phyloP scores from a whole-genome alignment of 92 coral and sea anemone species.

The Hydrozoanthus gracilis region DNA sequence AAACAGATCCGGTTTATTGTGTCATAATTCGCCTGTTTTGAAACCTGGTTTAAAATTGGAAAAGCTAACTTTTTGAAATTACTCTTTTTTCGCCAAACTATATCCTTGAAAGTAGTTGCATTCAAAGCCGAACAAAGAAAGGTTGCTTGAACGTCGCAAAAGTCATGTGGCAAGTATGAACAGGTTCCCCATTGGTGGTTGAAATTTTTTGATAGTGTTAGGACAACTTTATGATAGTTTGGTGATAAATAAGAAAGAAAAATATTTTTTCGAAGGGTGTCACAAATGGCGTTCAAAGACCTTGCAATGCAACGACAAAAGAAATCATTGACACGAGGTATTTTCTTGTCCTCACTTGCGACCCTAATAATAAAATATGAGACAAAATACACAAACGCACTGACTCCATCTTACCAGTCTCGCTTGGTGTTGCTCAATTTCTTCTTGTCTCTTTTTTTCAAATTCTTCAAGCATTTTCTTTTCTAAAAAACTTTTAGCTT shows the following conservation, averaged over 20 bases:
- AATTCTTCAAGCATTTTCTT: constrained; percentile 98
- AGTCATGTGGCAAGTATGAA: too few species aligned
- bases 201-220: too few species aligned
- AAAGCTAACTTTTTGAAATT: too few species aligned
- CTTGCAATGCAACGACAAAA: neutral
- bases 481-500: constrained; percentile 95
- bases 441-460: constrained; percentile 92
- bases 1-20: too few species aligned
- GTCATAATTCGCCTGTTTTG: too few species aligned
- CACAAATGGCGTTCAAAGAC: neutral
- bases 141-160: too few species aligned
- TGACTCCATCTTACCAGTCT: constrained; percentile 76
- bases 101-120: too few species aligned
- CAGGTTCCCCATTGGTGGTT: too few species aligned
- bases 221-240: too few species aligned
- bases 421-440: constrained; percentile 82
- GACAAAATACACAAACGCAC: neutral
- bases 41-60: too few species aligned
- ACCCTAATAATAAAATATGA: neutral
- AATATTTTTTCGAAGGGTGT: neutral
- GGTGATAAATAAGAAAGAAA: neutral
- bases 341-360: neutral
- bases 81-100: too few species aligned
- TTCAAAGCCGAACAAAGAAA: too few species aligned
- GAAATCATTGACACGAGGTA: neutral